Base-by-base conservation (phyloP, 1,140 invertebrate species). In the Scaptomyza montana region DNA sequence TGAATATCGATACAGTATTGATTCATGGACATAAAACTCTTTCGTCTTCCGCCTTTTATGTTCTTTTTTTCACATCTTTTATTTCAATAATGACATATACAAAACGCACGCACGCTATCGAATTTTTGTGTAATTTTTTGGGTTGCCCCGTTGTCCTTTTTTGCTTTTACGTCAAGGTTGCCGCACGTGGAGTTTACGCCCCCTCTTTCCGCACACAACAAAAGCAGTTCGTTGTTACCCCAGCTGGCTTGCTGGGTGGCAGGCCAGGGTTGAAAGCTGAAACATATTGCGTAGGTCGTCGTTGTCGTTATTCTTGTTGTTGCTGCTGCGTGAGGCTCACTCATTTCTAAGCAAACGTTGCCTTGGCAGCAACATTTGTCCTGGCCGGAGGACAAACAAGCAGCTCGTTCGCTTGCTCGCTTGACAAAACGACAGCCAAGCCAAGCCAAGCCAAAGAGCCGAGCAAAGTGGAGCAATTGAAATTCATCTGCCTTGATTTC, bases 211-310 rank as follows among this genome's bases (percentile, higher is more conserved):
- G 41, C 30, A 33, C 30, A 5, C 30, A 33, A 33, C 30, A 33
- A 59, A 50, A 65, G 55, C 75, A 60, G 50, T 45, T 54, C 43
- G 62, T 74, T 74, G 73, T 74, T 28, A 41, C n/a, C 73, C 43
- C 59, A 60, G 60, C 64, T 49, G 64, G 62, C 67, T 49, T 50
- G 47, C 74, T 45, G 47, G 61, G 71, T 25, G 63, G 61, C 63
- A 21, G 55, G 47, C 74, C 47, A 53, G 61, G 71, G 81, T 77
- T 80, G 70, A 81, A 82, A 87, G 78, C 85, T 57, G 74, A 89
- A 84, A 82, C 85, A 84, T 89, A 89, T 89, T 89, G 84, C 84
- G 84, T 89, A 89, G 85, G 84, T 89, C 84, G 77, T 67, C 45
- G 43, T 71, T 47, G 53, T 74, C 33, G 51, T 56, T 49, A 30